Evolutionary conservation across 2,113 vertebrate species (phyloP).

Genomic region (Tichodroma muraria): DNA sequence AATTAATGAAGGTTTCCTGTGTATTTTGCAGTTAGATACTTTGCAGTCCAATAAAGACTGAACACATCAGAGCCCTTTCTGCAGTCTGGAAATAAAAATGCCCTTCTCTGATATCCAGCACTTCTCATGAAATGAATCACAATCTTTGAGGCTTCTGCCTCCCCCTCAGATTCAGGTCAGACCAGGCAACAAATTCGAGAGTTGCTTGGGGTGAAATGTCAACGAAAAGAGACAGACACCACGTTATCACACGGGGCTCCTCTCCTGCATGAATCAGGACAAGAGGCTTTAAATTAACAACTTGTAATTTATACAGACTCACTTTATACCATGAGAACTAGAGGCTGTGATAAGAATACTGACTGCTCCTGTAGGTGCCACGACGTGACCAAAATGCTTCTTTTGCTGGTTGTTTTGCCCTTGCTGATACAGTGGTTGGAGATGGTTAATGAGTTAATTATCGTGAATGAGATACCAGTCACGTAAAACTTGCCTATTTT

Average conservation of each 20-base stretch:
- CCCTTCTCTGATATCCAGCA: not conserved
- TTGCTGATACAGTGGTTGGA: not conserved
- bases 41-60: not conserved
- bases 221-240: not conserved
- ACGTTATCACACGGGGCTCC: rapidly evolving
- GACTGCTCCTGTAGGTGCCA: not conserved
- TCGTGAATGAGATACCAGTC: constrained; percentile 33
- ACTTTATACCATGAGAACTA: not conserved
- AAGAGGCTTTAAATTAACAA: not conserved
- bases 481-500: constrained; percentile 52
- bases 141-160: not conserved
- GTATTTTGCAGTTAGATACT: no score
- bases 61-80: not conserved
- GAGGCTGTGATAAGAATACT: not conserved
- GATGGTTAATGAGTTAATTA: constrained; percentile 41
- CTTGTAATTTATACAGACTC: not conserved
- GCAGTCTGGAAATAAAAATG: not conserved
- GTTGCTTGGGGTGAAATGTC: not conserved
- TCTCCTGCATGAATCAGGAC: not conserved
- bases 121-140: not conserved
- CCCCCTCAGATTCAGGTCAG: not conserved
- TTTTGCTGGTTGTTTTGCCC: not conserved
- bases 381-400: not conserved
- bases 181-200: not conserved
- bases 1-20: not conserved